Evolutionary conservation across 2,797 vertebrate species (phyloP).

Genomic region (Antrozous pallidus): DNA sequence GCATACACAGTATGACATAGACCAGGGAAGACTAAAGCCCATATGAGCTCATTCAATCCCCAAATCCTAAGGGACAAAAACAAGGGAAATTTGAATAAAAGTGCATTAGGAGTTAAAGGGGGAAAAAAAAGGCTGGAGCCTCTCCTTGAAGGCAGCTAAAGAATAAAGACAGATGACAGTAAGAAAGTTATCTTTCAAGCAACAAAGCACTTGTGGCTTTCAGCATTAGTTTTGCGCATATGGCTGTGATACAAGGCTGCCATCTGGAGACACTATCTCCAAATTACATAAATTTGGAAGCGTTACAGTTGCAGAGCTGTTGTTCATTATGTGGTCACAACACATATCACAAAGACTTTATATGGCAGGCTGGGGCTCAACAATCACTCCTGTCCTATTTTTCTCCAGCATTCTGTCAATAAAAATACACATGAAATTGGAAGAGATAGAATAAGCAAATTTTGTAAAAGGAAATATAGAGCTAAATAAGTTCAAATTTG

Average conservation of each 20-base stretch:
- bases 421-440: slow-evolving; percentile 36
- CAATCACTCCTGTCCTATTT: neutral
- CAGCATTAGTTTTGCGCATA: neutral
- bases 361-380: neutral
- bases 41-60: neutral
- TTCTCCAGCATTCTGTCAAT: neutral
- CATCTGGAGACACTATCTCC: slow-evolving; percentile 46
- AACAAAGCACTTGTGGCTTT: neutral
- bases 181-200: slow-evolving; percentile 6
- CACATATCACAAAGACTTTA: neutral
- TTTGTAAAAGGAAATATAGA: slow-evolving; percentile 28
- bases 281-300: slow-evolving; percentile 39
- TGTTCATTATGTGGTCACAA: slow-evolving; percentile 13
- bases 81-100: neutral
- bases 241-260: slow-evolving; percentile 6
- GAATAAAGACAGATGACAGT: slow-evolving; percentile 27
- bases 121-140: neutral
- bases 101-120: neutral
- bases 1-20: neutral
- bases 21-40: slow-evolving; percentile 10
- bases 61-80: neutral
- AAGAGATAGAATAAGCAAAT: slow-evolving; percentile 8
- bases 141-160: neutral
- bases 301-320: neutral
- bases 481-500: slow-evolving; percentile 35